These are phyloP conservation scores for Helicoverpa armigera DNA, from an alignment of 1,140 invertebrate genomes.

Conservation along the genomic window DNA sequence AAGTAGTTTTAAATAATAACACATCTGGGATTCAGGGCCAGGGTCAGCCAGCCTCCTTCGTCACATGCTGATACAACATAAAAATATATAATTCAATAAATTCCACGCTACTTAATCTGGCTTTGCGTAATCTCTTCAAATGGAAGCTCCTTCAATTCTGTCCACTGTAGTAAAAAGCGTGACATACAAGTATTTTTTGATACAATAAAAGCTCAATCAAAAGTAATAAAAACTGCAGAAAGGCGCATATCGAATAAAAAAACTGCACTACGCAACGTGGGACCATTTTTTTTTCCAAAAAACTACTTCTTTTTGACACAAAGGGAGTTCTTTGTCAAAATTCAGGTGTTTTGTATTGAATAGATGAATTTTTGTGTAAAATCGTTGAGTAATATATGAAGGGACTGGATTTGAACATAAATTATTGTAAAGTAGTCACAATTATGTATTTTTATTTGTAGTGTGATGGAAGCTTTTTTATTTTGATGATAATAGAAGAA, in stretches of 20 bases:
- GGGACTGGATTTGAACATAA: conserved; percentile 24
- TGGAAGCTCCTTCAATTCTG: not conserved
- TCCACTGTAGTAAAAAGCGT: conserved; percentile 16
- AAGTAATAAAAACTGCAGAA: conserved; percentile 53
- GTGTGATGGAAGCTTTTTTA: not conserved
- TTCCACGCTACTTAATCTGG: not conserved
- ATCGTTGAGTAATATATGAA: conserved; percentile 21
- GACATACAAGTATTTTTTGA: conserved; percentile 30
- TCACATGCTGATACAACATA: too few species aligned
- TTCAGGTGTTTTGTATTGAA: conserved; percentile 58
- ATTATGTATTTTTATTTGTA: conserved; percentile 27
- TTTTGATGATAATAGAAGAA: not conserved
- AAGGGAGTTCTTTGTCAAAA: conserved; percentile 54
- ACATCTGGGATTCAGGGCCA: too few species aligned
- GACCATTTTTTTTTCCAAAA: conserved; percentile 58
- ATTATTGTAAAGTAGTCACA: conserved; percentile 29
- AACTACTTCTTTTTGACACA: conserved; percentile 54
- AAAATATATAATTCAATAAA: not conserved
- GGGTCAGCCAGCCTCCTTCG: too few species aligned
- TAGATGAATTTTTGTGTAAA: conserved; percentile 45
- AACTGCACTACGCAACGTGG: conserved; percentile 61
- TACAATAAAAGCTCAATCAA: conserved; percentile 54
- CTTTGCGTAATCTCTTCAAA: not conserved
- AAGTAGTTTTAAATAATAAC: too few species aligned
- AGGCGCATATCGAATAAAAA: conserved; percentile 54